phyloP scores from a whole-genome alignment of 2,888 invertebrate genomes.

The Trachelus iudaicus region DNA sequence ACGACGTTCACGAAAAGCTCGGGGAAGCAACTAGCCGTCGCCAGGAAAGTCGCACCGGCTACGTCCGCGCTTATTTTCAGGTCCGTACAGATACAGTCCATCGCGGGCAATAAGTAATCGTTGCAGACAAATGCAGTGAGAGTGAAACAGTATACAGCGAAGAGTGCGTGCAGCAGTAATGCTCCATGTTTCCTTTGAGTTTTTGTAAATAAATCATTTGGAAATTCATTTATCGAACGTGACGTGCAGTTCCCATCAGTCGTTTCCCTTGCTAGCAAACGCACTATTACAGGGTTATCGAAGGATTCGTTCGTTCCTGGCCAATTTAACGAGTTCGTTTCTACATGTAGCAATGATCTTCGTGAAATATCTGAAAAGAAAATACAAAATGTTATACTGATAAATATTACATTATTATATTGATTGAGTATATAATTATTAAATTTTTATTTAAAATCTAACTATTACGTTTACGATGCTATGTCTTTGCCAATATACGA shows the following conservation, averaged over 20 bases:
- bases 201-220: slow-evolving; percentile 71
- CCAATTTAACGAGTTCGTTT: background rate
- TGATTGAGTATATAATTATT: background rate
- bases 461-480: too few relatives aligned
- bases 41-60: slow-evolving; percentile 97
- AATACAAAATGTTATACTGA: too few relatives aligned
- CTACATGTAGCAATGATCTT: background rate
- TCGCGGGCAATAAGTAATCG: slow-evolving; percentile 90
- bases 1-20: slow-evolving; percentile 94
- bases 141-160: slow-evolving; percentile 87
- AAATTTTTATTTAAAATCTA: background rate
- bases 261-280: background rate
- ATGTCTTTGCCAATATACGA: too few relatives aligned
- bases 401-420: background rate
- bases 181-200: slow-evolving; percentile 80
- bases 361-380: background rate
- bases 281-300: background rate
- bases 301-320: background rate
- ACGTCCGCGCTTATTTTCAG: slow-evolving; percentile 85
- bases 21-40: slow-evolving; percentile 93
- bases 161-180: slow-evolving; percentile 78
- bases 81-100: slow-evolving; percentile 88
- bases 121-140: slow-evolving; percentile 90
- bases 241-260: slow-evolving; percentile 38
- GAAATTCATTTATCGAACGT: slow-evolving; percentile 71